These are phyloP conservation scores for Anthonomus grandis DNA, from an alignment of 1,140 invertebrate genomes.

Conservation along the genomic window DNA sequence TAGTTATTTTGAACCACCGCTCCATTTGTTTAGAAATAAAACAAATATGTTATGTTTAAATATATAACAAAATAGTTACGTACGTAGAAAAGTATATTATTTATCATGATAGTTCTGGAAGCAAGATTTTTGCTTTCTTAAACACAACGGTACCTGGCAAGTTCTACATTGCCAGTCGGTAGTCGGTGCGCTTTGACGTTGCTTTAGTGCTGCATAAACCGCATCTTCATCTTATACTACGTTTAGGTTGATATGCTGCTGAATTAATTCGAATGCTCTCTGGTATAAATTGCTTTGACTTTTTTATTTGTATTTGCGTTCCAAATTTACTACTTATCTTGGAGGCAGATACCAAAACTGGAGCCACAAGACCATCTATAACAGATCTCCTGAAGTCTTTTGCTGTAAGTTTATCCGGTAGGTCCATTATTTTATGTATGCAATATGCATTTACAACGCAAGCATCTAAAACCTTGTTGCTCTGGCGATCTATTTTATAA, in stretches of 20 bases:
- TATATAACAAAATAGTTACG: not conserved
- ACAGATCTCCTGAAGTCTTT: not conserved
- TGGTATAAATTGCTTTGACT: no score
- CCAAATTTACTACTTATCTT: not conserved
- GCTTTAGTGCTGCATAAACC: not conserved
- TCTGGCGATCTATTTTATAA: constrained; percentile 42
- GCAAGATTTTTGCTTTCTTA: not conserved
- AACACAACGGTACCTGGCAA: no score
- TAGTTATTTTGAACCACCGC: not conserved
- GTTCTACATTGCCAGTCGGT: not conserved
- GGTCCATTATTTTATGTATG: constrained; percentile 21
- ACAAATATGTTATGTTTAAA: not conserved
- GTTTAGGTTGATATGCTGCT: not conserved
- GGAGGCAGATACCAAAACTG: not conserved
- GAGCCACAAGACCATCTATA: not conserved
- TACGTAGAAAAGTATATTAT: no score
- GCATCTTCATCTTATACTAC: not conserved
- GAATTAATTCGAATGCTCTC: not conserved
- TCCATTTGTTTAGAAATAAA: no score
- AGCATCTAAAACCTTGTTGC: constrained; percentile 40
- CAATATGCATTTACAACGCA: constrained; percentile 35
- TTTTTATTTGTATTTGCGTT: not conserved
- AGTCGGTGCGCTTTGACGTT: not conserved
- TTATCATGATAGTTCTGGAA: not conserved
- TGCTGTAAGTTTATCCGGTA: not conserved